Percentiles rank a stretch among this genome's conserved stretches.
Conservation (phyloP, 2,113 vertebrate genomes). For the Tragelaphus buxtoni region DNA sequence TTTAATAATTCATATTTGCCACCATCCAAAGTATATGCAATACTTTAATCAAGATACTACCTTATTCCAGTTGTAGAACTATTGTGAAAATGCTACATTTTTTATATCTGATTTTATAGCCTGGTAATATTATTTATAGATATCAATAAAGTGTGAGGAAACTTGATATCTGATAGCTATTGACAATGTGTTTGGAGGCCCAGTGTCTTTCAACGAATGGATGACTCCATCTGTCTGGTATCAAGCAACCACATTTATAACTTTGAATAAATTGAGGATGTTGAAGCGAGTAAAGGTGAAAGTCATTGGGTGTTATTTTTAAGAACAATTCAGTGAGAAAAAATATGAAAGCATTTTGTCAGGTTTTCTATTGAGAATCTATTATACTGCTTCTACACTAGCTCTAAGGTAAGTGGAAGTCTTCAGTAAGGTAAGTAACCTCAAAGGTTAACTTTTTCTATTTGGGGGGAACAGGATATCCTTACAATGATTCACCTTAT, state of each 20-base stretch:
- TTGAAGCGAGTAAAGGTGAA: background rate
- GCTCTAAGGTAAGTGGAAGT: background rate
- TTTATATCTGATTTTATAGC: background rate
- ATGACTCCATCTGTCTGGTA: background rate
- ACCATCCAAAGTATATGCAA: background rate
- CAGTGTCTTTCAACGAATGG: background rate
- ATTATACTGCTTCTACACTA: background rate
- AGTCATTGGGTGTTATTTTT: background rate
- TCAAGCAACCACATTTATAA: background rate
- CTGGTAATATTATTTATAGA: background rate
- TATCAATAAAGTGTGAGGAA: background rate
- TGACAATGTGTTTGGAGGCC: background rate
- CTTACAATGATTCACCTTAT: background rate
- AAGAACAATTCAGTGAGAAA: background rate
- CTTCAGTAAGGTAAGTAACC: background rate
- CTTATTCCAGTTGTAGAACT: background rate
- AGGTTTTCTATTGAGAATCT: background rate
- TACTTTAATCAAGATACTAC: background rate
- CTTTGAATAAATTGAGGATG: background rate
- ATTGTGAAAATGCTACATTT: background rate
- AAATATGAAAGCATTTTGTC: background rate
- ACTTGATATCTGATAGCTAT: background rate
- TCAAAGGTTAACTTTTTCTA: background rate
- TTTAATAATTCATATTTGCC: background rate
- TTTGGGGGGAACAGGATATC: background rate